Evolutionary conservation across 2,888 invertebrate species (phyloP).

Genomic region (Drosophila paramelanica): DNA sequence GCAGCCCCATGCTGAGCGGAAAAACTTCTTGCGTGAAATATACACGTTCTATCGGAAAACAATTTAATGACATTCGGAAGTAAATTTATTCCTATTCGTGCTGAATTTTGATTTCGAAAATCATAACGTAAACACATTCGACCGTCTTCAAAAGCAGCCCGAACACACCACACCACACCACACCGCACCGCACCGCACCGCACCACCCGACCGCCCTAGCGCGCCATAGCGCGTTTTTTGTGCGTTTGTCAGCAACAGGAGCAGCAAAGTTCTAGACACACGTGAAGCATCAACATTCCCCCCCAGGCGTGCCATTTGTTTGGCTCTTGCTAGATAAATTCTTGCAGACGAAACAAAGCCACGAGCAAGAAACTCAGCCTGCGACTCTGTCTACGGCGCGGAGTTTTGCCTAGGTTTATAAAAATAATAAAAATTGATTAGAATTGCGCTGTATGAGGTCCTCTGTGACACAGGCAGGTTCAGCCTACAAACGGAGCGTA

Average conservation of each 20-base stretch:
- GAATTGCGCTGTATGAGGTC: slow-evolving; percentile 71
- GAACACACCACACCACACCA: slow-evolving; percentile 3
- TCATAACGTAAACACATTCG: slow-evolving; percentile 78
- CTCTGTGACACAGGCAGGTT: slow-evolving; percentile 7
- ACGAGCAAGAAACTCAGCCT: slow-evolving; percentile 21
- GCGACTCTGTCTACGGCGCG: slow-evolving; percentile 20
- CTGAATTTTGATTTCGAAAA: slow-evolving; percentile 83
- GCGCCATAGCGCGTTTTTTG: slow-evolving; percentile 30
- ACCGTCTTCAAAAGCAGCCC: slow-evolving; percentile 41
- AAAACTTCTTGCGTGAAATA: slow-evolving; percentile 76
- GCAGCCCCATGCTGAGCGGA: slow-evolving; percentile 35
- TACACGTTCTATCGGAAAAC: slow-evolving; percentile 83
- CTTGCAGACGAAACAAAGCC: slow-evolving; percentile 70
- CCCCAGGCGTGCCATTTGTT: slow-evolving; percentile 75
- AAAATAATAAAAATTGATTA: slow-evolving; percentile 84
- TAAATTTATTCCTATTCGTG: slow-evolving; percentile 83
- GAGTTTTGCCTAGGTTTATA: slow-evolving; percentile 67
- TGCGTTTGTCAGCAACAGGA: slow-evolving; percentile 60
- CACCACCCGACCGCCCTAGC: neutral
- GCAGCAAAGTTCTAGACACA: slow-evolving; percentile 42
- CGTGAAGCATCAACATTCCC: slow-evolving; percentile 53
- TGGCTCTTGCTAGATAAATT: slow-evolving; percentile 75
- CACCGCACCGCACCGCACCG: neutral
- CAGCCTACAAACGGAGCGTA: slow-evolving; percentile 30
- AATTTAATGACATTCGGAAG: slow-evolving; percentile 84